Base-by-base conservation (phyloP, 2,888 invertebrate genomes). In the Pomacea canaliculata region DNA sequence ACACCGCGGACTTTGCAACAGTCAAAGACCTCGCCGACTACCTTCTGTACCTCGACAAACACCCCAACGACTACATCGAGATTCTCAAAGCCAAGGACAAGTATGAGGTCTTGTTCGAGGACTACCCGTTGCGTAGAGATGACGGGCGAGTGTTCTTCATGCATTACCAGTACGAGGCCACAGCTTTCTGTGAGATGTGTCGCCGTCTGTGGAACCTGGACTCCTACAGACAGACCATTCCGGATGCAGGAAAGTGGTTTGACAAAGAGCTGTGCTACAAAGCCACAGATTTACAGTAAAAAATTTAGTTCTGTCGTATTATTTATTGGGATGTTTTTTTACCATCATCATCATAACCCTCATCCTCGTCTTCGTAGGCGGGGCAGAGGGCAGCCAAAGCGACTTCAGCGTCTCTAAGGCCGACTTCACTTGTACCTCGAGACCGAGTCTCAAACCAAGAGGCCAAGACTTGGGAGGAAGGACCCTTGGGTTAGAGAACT, bases 121-220 rank as follows among this genome's bases (percentile, higher is more conserved):
- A 70, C 19, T 79, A 71, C 23, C 73, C 76, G 10, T 60, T 69
- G 16, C 68, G 75, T 8, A 49, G n/a, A 16, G n/a, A 48, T 48
- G 3, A 19, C 5, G 71, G 71, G 0, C 46, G 19, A n/a, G 60
- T 65, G 9, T 19, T n/a, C 13, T 72, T 46, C 51, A 65, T 72
- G 65, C 63, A 63, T n/a, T 80, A 79, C 65, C 76, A 73, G 56
- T 80, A 68, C 46, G 77, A 78, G 27, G 60, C 70, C 13, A 56
- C 56, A 27, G 70, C 78, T 0, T 63, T 76, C 68, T 80, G 80
- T 70, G 71, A 79, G 37, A 12, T 79, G n/a, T 80, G 80, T 71
- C 77, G 77, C n/a, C 60, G 77, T 18, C 63, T 80, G 66, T 80
- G 80, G 80, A 76, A 80, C 46, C 16, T 78, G 49, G 67, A 80